Percentiles rank a stretch among this genome's conserved stretches.
These are phyloP conservation scores for Yponomeuta plumbellus DNA, from an alignment of 2,888 invertebrate species.

Conservation along the genomic window DNA sequence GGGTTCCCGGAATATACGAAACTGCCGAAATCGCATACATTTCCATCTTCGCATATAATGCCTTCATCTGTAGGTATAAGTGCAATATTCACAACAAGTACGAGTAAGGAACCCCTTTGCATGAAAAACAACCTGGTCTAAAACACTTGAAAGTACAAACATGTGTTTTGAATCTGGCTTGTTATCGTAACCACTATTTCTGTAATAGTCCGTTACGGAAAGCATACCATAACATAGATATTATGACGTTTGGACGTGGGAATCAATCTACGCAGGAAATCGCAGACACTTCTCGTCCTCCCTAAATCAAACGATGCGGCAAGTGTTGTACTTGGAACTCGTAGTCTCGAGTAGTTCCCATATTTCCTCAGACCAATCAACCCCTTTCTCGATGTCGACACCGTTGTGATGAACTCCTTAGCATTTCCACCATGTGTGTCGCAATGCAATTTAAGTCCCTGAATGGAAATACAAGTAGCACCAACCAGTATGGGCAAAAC, in stretches of 20 bases:
- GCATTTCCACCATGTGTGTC: conserved; percentile 6
- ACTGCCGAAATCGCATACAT: background rate
- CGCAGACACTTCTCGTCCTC: background rate
- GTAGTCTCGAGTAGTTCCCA: background rate
- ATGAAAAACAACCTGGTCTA: background rate
- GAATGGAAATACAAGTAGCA: conserved; percentile 21
- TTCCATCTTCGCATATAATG: background rate
- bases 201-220: conserved; percentile 45
- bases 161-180: conserved; percentile 46
- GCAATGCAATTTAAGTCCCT: conserved; percentile 17
- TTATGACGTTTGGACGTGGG: conserved; percentile 43
- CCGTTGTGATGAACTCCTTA: conserved; percentile 7
- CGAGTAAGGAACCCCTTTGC: background rate
- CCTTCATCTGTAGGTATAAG: background rate
- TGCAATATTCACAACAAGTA: background rate
- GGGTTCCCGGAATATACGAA: conserved; percentile 30
- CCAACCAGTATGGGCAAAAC: conserved; percentile 51
- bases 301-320: background rate
- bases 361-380: background rate
- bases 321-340: background rate
- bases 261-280: conserved; percentile 27
- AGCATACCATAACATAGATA: conserved; percentile 49
- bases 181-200: conserved; percentile 35
- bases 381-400: background rate
- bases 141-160: conserved; percentile 24